phyloP scores from a whole-genome alignment of 1,140 invertebrate genomes.

The Aricia agestis region DNA sequence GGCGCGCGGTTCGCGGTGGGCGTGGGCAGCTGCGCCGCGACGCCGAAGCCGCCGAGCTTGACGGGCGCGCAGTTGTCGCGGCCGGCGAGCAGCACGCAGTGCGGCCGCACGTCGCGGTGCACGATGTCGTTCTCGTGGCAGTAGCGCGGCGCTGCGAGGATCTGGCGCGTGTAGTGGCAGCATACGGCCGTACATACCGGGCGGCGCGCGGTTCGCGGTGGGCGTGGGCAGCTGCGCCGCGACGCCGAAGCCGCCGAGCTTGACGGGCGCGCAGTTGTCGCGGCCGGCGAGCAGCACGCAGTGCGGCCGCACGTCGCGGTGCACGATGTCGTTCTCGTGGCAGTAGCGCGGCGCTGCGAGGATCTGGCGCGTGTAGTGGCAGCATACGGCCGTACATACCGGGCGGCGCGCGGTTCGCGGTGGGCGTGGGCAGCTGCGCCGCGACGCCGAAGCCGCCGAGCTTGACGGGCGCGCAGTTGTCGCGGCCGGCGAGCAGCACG shows the following conservation, averaged over 20 bases:
- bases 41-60: constrained; percentile 97
- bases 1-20: constrained; percentile 86
- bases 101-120: constrained; percentile 96
- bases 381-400: constrained; percentile 69
- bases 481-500: constrained; percentile 93
- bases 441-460: constrained; percentile 98
- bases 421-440: constrained; percentile 89
- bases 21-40: constrained; percentile 93
- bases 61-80: too few relatives aligned
- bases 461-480: constrained; percentile 99
- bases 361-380: constrained; percentile 98
- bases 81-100: too few relatives aligned
- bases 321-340: constrained; percentile 97
- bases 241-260: constrained; percentile 97
- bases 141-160: constrained; percentile 95
- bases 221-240: constrained; percentile 93
- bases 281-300: too few relatives aligned
- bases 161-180: constrained; percentile 71
- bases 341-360: constrained; percentile 96
- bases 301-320: constrained; percentile 96
- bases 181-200: constrained; percentile 61
- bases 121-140: constrained; percentile 98
- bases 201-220: constrained; percentile 87
- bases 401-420: constrained; percentile 82
- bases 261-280: constrained; percentile 97